phyloP scores from a whole-genome alignment of 1,140 invertebrate genomes.

The Onthophagus taurus region DNA sequence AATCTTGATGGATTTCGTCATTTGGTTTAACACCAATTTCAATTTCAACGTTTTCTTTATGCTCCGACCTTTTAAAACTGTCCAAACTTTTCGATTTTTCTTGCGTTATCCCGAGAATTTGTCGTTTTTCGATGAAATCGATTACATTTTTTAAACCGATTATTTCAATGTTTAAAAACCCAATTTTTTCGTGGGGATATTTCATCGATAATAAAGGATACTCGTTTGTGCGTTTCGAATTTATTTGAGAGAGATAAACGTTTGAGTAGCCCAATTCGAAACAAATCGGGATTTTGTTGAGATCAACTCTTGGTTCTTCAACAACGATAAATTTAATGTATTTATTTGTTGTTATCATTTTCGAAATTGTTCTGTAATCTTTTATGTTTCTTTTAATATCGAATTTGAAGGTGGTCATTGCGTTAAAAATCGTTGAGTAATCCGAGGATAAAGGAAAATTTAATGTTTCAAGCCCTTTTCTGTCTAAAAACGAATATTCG shows the following conservation, averaged over 20 bases:
- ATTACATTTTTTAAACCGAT: too few relatives aligned
- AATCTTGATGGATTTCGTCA: too few relatives aligned
- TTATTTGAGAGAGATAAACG: constrained; percentile 15
- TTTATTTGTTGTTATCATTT: constrained; percentile 17
- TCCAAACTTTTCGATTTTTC: too few relatives aligned
- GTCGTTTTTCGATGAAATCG: too few relatives aligned
- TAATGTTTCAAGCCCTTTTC: constrained; percentile 18
- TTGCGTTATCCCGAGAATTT: too few relatives aligned
- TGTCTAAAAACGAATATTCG: constrained; percentile 19
- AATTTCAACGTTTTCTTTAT: too few relatives aligned
- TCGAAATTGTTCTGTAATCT: constrained; percentile 13
- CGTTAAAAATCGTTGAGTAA: constrained; percentile 16
- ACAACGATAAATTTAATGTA: constrained; percentile 19
- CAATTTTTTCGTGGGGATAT: constrained; percentile 10
- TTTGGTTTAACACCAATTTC: too few relatives aligned
- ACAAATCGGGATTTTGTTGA: constrained; percentile 13
- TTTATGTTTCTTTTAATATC: constrained; percentile 12
- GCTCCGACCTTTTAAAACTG: too few relatives aligned
- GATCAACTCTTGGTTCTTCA: constrained; percentile 19
- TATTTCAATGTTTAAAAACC: constrained; percentile 16
- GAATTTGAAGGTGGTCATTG: constrained; percentile 16
- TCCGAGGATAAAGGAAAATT: constrained; percentile 12
- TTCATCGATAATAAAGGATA: constrained; percentile 13
- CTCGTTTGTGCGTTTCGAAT: constrained; percentile 17
- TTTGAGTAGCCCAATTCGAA: constrained; percentile 16